phyloP scores from a whole-genome alignment of 2,888 invertebrate genomes.

The Xylophagus ater region DNA sequence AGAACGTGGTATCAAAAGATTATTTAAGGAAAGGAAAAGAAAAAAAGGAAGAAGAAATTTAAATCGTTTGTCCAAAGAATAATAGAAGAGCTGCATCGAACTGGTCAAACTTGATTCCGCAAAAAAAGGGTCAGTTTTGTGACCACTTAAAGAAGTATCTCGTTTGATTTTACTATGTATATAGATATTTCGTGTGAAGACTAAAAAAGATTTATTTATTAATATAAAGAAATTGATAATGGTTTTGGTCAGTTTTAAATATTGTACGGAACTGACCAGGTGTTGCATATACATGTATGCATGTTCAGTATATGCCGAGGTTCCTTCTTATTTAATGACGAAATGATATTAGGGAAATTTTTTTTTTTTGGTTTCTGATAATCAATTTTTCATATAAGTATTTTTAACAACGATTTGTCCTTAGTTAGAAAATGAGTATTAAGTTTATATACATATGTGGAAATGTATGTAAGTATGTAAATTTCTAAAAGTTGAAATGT shows the following conservation, averaged over 20 bases:
- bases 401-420: constrained; percentile 9
- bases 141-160: constrained; percentile 4
- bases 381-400: constrained; percentile 7
- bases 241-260: constrained; percentile 7
- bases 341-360: constrained; percentile 1
- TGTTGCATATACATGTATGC: too few relatives aligned
- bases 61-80: background rate
- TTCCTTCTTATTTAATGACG: too few relatives aligned
- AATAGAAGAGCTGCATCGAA: background rate
- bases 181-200: too few relatives aligned
- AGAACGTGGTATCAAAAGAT: constrained; percentile 17
- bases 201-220: too few relatives aligned
- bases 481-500: background rate
- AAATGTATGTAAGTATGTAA: background rate
- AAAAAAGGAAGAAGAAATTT: constrained; percentile 1
- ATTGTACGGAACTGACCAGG: constrained; percentile 5
- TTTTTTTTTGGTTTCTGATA: constrained; percentile 3
- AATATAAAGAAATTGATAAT: constrained; percentile 10
- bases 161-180: too few relatives aligned
- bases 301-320: too few relatives aligned
- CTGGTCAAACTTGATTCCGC: constrained; percentile 17
- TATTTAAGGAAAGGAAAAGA: constrained; percentile 11
- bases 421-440: background rate
- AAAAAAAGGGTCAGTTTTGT: constrained; percentile 6
- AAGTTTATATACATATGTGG: too few relatives aligned